These are phyloP conservation scores for Enteromius radiatus DNA, from an alignment of 2,797 vertebrate genomes.

Conservation along the genomic window DNA sequence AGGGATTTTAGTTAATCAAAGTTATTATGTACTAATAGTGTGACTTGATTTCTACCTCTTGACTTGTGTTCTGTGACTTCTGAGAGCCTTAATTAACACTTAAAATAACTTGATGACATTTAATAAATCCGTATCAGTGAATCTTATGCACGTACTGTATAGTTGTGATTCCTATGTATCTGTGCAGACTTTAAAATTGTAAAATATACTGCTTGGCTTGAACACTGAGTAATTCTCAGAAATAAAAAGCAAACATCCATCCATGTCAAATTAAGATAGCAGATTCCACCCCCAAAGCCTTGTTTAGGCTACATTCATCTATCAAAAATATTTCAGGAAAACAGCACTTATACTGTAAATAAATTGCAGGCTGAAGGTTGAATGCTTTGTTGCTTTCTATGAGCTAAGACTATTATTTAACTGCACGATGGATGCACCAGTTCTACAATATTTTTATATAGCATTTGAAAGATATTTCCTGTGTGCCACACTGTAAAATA, in stretches of 20 bases:
- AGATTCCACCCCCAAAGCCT: background rate
- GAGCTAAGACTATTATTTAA: constrained; percentile 16
- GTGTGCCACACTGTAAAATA: background rate
- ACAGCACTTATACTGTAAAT: background rate
- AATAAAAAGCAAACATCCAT: constrained; percentile 30
- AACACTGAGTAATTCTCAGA: background rate
- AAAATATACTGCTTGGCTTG: background rate
- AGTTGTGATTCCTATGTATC: background rate
- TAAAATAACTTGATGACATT: background rate
- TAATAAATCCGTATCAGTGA: background rate
- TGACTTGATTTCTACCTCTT: background rate
- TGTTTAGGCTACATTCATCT: constrained; percentile 19
- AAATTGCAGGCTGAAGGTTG: constrained; percentile 17
- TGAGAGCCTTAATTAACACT: background rate
- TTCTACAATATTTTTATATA: constrained; percentile 2
- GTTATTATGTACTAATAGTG: background rate
- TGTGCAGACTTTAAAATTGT: background rate
- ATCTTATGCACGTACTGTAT: background rate
- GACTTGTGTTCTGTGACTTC: background rate
- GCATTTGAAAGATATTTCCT: background rate
- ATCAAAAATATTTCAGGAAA: background rate
- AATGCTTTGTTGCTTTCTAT: background rate
- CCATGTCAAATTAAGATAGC: constrained; percentile 18
- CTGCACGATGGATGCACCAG: background rate
- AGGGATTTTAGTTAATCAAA: background rate